Evolutionary conservation across 2,113 vertebrate genomes (phyloP), one percentile per base, ranked within the genome.

Genomic region (Muscicapa adusta): DNA sequence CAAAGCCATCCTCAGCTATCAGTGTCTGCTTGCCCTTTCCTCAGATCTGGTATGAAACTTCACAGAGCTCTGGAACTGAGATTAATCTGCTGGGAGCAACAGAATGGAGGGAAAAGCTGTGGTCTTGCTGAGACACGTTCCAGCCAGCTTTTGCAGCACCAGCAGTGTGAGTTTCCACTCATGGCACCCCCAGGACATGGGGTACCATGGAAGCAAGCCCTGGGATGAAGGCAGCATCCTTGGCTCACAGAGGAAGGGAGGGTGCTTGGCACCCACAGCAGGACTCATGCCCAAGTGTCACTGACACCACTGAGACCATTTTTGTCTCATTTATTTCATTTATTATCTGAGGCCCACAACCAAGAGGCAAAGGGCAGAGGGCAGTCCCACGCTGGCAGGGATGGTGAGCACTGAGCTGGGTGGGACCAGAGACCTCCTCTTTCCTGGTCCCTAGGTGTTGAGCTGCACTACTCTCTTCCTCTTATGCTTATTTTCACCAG

Each of bases 121-220:
- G 40, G 17, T 24, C 12, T 38, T 0, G 0, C 71, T 38, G 36
- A 2, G 2, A 57, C 29, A 8, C 2, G 4, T 47, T 92, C 70
- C 74, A 73, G 34, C 5, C 54, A 62, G 34, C 9, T 91, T 76
- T 79, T 61, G 19, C 63, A 63, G 28, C 6, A 24, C 26, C n/a
- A 47, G 38, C 36, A 56, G 8, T 16, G 28, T 61, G 36, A 78
- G 85, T 75, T 94, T 76, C 34, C 38, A 54, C 36, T 18, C 3
- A 0, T 33, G n/a, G 29, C 33, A 63, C n/a, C 0, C 0, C 14
- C 57, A 82, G 42, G 54, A 45, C 28, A 8, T 0, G 0, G 12
- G 25, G 4, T 31, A 56, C 26, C 47, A n/a, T 1, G 4, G 3
- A 42, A 89, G 47, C 4, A 62, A 73, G 26, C 9, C 51, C 24